Percentiles rank a stretch among this genome's conserved stretches.
phyloP scores from a whole-genome alignment of 1,140 invertebrate genomes.

The Cotesia typhae region DNA sequence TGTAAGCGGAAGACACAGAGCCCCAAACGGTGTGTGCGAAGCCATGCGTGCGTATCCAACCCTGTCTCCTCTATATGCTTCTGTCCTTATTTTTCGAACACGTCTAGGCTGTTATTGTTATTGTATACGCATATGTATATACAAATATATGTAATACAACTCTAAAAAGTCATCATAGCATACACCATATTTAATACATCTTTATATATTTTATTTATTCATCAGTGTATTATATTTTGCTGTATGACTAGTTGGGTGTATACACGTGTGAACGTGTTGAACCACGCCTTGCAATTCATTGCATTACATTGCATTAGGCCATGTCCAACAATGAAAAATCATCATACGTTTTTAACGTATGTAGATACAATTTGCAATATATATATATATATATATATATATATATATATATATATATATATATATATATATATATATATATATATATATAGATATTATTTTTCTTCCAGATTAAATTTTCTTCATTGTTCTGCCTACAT shows the following conservation, averaged over 20 bases:
- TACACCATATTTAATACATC: conserved; percentile 6
- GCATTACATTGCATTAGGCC: not conserved
- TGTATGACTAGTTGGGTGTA: not conserved
- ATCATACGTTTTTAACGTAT: not conserved
- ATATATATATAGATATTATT: no score
- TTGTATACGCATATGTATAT: conserved; percentile 28
- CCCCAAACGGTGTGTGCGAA: conserved; percentile 56
- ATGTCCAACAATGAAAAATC: not conserved
- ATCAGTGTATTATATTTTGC: conserved; percentile 27
- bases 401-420: no score
- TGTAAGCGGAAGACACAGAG: conserved; percentile 61
- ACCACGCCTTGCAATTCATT: conserved; percentile 11
- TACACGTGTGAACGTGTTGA: conserved; percentile 17
- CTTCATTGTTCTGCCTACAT: conserved; percentile 14
- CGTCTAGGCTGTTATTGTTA: conserved; percentile 63
- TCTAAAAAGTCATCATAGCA: conserved; percentile 35
- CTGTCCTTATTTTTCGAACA: conserved; percentile 61
- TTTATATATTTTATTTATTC: conserved; percentile 10
- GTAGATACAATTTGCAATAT: not conserved
- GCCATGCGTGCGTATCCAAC: conserved; percentile 66
- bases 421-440: not conserved
- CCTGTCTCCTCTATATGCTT: conserved; percentile 62
- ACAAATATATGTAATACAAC: conserved; percentile 33
- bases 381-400: no score
- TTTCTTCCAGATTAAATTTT: not conserved